These are phyloP conservation scores for Drosophila ercepeae DNA, from an alignment of 1,140 invertebrate species.

Conservation along the genomic window DNA sequence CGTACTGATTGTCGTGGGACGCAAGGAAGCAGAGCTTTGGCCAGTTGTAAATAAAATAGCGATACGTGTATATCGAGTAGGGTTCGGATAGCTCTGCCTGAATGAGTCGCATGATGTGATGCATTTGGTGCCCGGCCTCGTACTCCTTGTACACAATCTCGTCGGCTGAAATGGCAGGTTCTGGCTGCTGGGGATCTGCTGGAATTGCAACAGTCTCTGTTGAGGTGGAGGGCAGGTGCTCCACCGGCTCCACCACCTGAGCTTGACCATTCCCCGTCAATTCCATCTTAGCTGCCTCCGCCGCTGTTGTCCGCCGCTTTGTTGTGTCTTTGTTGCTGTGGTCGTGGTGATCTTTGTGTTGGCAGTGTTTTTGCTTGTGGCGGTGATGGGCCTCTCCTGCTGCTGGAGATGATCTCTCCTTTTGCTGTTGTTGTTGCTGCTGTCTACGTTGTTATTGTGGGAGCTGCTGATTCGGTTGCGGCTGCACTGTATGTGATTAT, in stretches of 20 bases:
- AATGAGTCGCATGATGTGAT: conserved; percentile 98
- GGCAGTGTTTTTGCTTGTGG: conserved; percentile 66
- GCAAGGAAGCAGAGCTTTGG: conserved; percentile 99
- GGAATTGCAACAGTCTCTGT: conserved; percentile 26
- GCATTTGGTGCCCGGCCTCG: conserved; percentile 95
- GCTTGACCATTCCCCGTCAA: conserved; percentile 5
- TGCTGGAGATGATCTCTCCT: conserved; percentile 16
- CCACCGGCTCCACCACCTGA: conserved; percentile 1
- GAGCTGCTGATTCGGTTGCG: conserved; percentile 36
- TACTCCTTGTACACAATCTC: conserved; percentile 90
- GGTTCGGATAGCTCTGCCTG: conserved; percentile 99
- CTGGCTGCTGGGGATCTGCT: conserved; percentile 35
- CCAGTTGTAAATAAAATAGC: conserved; percentile 99
- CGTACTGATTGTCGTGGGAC: conserved; percentile 93
- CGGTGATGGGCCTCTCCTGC: conserved; percentile 21
- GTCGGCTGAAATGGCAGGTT: conserved; percentile 72
- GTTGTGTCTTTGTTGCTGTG: conserved; percentile 51
- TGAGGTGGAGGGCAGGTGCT: conserved; percentile 40
- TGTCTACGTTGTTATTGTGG: conserved; percentile 33
- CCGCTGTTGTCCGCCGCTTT: conserved; percentile 48
- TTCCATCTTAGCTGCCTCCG: conserved; percentile 12
- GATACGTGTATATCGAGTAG: conserved; percentile 99
- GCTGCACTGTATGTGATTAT: conserved; percentile 56
- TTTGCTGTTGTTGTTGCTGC: conserved; percentile 31
- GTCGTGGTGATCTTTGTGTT: conserved; percentile 54